Conservation (phyloP, 2,888 invertebrate species). For the Ormyrus nitidulus region DNA sequence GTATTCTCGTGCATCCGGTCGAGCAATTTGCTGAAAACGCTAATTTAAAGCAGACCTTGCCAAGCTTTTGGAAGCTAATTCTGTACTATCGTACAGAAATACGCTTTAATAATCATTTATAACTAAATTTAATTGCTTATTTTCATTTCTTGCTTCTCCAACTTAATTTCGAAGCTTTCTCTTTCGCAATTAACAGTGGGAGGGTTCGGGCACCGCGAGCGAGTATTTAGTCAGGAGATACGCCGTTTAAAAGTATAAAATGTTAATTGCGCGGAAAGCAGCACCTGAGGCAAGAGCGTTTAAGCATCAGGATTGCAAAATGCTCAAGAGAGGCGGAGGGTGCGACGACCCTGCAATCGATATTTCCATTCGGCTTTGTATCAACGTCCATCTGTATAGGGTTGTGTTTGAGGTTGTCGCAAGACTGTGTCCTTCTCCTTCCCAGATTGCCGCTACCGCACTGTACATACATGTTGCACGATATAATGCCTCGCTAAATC, state of each 20-base stretch:
- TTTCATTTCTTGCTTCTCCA: too few species aligned
- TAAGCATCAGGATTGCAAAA: slow-evolving; percentile 14
- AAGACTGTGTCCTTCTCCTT: slow-evolving; percentile 9
- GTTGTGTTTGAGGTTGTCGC: slow-evolving; percentile 56
- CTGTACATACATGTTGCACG: background rate
- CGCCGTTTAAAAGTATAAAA: too few species aligned
- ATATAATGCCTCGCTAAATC: background rate
- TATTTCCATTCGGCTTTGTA: slow-evolving; percentile 65
- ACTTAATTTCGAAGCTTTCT: too few species aligned
- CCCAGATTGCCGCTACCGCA: background rate
- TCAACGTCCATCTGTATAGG: slow-evolving; percentile 58
- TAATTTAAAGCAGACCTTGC: slow-evolving; percentile 7
- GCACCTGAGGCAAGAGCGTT: background rate
- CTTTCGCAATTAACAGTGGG: background rate
- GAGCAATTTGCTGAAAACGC: slow-evolving; percentile 29
- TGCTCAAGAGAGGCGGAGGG: slow-evolving; percentile 38
- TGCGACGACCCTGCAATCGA: slow-evolving; percentile 65
- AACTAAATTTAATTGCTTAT: too few species aligned
- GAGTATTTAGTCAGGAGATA: too few species aligned
- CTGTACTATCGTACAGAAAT: too few species aligned
- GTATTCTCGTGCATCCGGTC: slow-evolving; percentile 45
- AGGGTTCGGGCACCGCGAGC: too few species aligned
- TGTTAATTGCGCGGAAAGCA: background rate
- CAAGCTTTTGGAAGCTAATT: too few species aligned
- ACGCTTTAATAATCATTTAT: too few species aligned